Evolutionary conservation across 2,888 invertebrate species (phyloP).

Genomic region (Drosophila tanythrix): DNA sequence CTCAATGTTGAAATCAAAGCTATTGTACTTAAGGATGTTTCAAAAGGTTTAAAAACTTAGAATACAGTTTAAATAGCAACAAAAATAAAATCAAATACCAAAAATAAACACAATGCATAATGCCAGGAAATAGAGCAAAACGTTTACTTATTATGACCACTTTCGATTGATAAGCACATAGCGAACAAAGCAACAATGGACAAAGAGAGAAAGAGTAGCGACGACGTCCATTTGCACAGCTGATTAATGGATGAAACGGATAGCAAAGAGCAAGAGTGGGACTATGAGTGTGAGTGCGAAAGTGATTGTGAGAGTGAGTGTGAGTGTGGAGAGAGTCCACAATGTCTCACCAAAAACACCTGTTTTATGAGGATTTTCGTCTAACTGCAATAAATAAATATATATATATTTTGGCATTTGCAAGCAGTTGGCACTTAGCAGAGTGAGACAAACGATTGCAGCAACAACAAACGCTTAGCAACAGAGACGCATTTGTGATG

Average conservation of each 20-base stretch:
- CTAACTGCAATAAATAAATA: background rate
- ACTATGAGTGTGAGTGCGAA: background rate
- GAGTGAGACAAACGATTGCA: background rate
- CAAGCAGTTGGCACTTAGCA: conserved; percentile 9
- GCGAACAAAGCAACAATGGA: conserved; percentile 28
- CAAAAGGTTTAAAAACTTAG: background rate
- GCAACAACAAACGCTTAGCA: conserved; percentile 41
- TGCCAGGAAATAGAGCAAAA: conserved; percentile 44
- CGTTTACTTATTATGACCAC: conserved; percentile 28
- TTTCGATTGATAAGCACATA: conserved; percentile 62
- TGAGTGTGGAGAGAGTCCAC: background rate
- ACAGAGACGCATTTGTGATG: conserved; percentile 16
- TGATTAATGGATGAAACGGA: conserved; percentile 50
- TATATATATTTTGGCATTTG: background rate
- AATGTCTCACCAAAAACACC: conserved; percentile 35
- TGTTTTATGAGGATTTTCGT: conserved; percentile 24
- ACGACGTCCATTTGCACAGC: conserved; percentile 29
- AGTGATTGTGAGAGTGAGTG: background rate
- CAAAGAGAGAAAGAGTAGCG: conserved; percentile 16
- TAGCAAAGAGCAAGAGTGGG: background rate
- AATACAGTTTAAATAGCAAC: background rate
- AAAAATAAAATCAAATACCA: background rate
- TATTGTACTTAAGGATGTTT: background rate
- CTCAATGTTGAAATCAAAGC: background rate
- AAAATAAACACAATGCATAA: conserved; percentile 6